phyloP scores from a whole-genome alignment of 2,888 invertebrate genomes.

The Anticlea derivata region DNA sequence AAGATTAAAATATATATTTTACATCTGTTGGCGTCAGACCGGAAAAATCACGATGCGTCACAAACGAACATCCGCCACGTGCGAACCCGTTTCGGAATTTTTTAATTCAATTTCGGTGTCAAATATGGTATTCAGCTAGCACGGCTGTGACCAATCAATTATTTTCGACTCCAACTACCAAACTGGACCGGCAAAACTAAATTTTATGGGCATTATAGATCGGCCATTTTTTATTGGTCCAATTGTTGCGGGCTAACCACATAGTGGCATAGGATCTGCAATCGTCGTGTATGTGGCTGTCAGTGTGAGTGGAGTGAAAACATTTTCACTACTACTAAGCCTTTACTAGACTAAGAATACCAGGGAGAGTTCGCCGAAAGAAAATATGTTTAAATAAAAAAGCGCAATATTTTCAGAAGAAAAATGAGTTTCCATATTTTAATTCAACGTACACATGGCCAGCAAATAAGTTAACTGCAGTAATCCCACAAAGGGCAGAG shows the following conservation, averaged over 20 bases:
- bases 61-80: slow-evolving; percentile 17
- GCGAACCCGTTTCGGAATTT: slow-evolving; percentile 10
- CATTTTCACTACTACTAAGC: too few relatives aligned
- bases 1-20: neutral
- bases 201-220: too few relatives aligned
- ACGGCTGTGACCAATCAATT: slow-evolving; percentile 16
- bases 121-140: slow-evolving; percentile 9
- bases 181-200: too few relatives aligned
- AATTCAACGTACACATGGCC: slow-evolving; percentile 14
- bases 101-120: slow-evolving; percentile 21
- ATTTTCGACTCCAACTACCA: neutral
- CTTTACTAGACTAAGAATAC: too few relatives aligned
- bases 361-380: too few relatives aligned
- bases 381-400: too few relatives aligned
- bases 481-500: slow-evolving; percentile 32
- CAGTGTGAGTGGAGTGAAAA: too few relatives aligned
- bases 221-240: too few relatives aligned
- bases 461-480: slow-evolving; percentile 30
- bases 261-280: too few relatives aligned
- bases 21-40: slow-evolving; percentile 15
- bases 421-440: slow-evolving; percentile 14
- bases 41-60: slow-evolving; percentile 25
- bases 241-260: too few relatives aligned
- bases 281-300: too few relatives aligned
- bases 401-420: slow-evolving; percentile 1